Evolutionary conservation across 2,888 invertebrate species (phyloP).

Genomic region (Stenolophus ochropezus): DNA sequence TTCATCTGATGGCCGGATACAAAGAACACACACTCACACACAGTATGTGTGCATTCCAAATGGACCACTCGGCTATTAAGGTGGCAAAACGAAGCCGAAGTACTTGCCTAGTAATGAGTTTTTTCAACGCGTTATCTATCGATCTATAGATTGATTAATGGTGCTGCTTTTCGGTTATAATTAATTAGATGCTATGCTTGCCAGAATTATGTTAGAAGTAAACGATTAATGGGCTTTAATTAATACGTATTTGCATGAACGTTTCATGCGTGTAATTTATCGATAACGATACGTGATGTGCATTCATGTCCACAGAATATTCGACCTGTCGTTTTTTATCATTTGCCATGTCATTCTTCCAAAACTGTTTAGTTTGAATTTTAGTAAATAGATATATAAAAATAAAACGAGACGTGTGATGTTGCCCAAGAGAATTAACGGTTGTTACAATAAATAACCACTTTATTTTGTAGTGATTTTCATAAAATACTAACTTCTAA

Average conservation of each 20-base stretch:
- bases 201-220: constrained; percentile 51
- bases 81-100: constrained; percentile 36
- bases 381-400: too few species aligned
- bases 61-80: constrained; percentile 49
- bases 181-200: constrained; percentile 56
- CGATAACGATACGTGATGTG: constrained; percentile 11
- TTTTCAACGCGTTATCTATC: constrained; percentile 35
- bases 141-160: constrained; percentile 47
- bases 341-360: not conserved
- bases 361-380: too few species aligned
- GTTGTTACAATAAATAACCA: too few species aligned
- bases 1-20: constrained; percentile 42
- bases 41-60: not conserved
- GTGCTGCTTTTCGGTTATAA: constrained; percentile 24
- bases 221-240: constrained; percentile 54
- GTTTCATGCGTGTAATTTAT: constrained; percentile 40
- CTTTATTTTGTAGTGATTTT: too few species aligned
- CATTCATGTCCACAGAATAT: not conserved
- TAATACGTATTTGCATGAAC: constrained; percentile 50
- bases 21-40: not conserved
- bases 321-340: not conserved
- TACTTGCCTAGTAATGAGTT: constrained; percentile 48
- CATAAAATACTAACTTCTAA: too few species aligned
- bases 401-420: too few species aligned
- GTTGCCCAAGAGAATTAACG: too few species aligned